These are phyloP conservation scores for Anoplophora glabripennis DNA, from an alignment of 1,140 invertebrate genomes.

Conservation along the genomic window DNA sequence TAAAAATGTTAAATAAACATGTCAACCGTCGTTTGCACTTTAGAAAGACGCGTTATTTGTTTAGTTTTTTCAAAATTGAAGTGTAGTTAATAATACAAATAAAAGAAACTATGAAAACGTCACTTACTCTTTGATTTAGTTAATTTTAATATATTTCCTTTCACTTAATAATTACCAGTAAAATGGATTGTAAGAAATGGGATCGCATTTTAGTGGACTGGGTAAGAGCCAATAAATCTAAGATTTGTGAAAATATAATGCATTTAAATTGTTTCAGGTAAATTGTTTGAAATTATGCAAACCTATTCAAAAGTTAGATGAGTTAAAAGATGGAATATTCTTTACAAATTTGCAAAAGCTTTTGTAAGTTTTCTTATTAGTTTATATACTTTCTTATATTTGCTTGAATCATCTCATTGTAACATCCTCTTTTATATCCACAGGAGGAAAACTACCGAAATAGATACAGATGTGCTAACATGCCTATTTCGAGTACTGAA, in stretches of 20 bases:
- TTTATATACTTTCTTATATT: background rate
- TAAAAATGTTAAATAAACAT: too few relatives aligned
- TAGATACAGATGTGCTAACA: constrained; percentile 28
- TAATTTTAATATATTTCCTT: too few relatives aligned
- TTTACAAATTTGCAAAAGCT: constrained; percentile 34
- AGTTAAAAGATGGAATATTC: constrained; percentile 39
- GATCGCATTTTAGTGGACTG: constrained; percentile 41
- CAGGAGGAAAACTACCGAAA: constrained; percentile 23
- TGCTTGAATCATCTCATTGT: constrained; percentile 1
- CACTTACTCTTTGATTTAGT: too few relatives aligned
- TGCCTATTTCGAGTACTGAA: constrained; percentile 34
- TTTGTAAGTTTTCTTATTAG: constrained; percentile 35
- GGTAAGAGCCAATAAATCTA: constrained; percentile 29
- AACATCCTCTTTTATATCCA: constrained; percentile 12
- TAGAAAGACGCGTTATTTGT: too few relatives aligned
- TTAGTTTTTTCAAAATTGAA: too few relatives aligned
- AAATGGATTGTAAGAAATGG: constrained; percentile 37
- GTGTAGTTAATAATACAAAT: too few relatives aligned
- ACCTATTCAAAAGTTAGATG: constrained; percentile 32
- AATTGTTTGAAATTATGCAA: constrained; percentile 43
- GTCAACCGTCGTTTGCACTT: too few relatives aligned
- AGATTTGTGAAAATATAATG: background rate
- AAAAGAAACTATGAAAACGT: too few relatives aligned
- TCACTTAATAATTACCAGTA: background rate
- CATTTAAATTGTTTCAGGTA: constrained; percentile 30